Conservation (phyloP, 2,113 vertebrate genomes). For the Acrocephalus arundinaceus region DNA sequence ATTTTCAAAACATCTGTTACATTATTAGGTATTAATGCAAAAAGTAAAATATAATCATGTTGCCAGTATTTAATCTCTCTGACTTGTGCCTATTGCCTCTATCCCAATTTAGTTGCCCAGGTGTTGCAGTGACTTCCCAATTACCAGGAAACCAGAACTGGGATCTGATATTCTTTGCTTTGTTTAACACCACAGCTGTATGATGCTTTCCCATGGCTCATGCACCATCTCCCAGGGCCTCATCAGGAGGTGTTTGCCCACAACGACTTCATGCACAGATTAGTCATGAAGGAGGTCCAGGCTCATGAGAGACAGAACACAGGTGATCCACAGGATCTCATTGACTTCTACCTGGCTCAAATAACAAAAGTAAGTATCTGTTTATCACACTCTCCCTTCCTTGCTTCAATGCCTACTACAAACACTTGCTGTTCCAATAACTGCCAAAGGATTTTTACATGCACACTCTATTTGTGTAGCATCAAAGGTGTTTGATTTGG, state of each 20-base stretch:
- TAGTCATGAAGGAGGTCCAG: constrained; percentile 34
- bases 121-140: background rate
- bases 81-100: background rate
- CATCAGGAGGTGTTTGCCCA: constrained; percentile 55
- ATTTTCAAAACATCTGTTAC: background rate
- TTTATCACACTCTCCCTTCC: background rate
- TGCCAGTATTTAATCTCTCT: background rate
- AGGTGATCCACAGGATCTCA: constrained; percentile 41
- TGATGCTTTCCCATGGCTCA: constrained; percentile 49
- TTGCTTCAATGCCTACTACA: background rate
- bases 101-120: background rate
- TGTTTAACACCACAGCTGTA: constrained; percentile 54
- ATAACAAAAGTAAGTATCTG: constrained; percentile 56
- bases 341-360: constrained; percentile 66
- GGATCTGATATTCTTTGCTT: background rate
- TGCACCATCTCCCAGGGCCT: constrained; percentile 56
- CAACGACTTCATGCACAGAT: constrained; percentile 10
- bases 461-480: background rate
- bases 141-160: background rate
- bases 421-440: background rate
- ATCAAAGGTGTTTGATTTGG: background rate
- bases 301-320: background rate
- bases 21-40: background rate
- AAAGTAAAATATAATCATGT: background rate
- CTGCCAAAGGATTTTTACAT: background rate